These are phyloP conservation scores for Protomyctophum bolini DNA, from an alignment of 2,113 vertebrate species.

Conservation along the genomic window DNA sequence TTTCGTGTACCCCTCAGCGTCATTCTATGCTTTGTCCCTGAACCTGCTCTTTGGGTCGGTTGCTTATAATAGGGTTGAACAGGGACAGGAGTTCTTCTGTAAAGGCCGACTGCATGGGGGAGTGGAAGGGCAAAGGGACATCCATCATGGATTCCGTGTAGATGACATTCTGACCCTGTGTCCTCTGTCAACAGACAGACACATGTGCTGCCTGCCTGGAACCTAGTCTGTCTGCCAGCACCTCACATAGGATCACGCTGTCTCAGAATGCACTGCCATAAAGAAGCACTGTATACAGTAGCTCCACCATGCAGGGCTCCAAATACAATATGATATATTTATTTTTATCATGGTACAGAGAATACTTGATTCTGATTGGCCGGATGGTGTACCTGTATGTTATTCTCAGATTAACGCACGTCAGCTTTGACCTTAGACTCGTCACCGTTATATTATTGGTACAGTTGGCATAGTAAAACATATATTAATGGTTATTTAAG, in stretches of 20 bases:
- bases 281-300: neutral
- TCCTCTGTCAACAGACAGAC: constrained; percentile 12
- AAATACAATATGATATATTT: too few species aligned
- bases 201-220: constrained; percentile 1
- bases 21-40: neutral
- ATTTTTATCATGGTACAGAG: too few species aligned
- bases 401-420: too few species aligned
- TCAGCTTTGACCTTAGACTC: too few species aligned
- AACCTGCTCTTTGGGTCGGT: too few species aligned
- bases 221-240: neutral
- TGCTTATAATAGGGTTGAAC: neutral
- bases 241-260: neutral
- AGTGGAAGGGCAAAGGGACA: constrained; percentile 22
- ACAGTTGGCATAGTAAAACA: too few species aligned
- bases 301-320: neutral
- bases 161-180: constrained; percentile 38
- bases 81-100: constrained; percentile 7
- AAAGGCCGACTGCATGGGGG: constrained; percentile 20
- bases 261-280: neutral
- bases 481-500: too few species aligned
- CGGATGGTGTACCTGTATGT: too few species aligned
- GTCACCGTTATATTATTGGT: too few species aligned
- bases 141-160: constrained; percentile 46
- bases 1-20: too few species aligned
- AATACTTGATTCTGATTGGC: too few species aligned